These are phyloP conservation scores for Crocodylus rhombifer DNA, from an alignment of 2,797 vertebrate genomes.

Conservation along the genomic window DNA sequence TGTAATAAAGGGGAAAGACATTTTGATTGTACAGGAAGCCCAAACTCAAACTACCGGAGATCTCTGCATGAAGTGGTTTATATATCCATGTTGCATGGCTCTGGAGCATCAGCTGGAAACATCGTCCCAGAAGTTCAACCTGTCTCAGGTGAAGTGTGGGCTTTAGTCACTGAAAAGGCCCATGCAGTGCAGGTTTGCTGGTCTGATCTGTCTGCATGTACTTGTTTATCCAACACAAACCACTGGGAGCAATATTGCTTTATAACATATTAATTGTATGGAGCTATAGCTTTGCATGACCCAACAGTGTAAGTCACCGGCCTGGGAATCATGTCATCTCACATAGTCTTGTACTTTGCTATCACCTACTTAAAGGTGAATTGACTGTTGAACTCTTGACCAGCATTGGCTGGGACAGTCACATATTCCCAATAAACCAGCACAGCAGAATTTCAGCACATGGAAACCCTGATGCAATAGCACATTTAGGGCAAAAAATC, in stretches of 20 bases:
- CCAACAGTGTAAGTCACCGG: background rate
- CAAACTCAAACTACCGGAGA: background rate
- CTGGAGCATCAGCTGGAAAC: background rate
- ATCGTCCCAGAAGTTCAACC: background rate
- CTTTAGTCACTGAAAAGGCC: fast-evolving
- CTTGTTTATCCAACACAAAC: background rate
- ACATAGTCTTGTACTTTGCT: conserved; percentile 45
- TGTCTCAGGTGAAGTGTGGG: background rate
- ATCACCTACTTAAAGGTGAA: conserved; percentile 30
- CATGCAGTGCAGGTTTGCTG: background rate
- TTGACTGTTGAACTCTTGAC: conserved; percentile 53
- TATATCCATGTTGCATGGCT: fast-evolving
- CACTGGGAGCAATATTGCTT: background rate
- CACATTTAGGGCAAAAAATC: background rate
- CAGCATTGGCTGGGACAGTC: conserved; percentile 45
- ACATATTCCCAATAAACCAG: conserved; percentile 10
- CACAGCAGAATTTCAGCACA: background rate
- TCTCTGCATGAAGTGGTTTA: background rate
- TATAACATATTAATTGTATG: conserved; percentile 42
- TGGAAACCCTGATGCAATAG: background rate
- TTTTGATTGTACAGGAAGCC: background rate
- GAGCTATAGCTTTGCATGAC: conserved; percentile 46
- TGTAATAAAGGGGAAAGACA: fast-evolving
- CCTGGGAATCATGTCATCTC: background rate
- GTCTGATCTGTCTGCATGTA: background rate